These are phyloP conservation scores for Leptopilina clavipes DNA, from an alignment of 1,140 invertebrate genomes.

Conservation along the genomic window DNA sequence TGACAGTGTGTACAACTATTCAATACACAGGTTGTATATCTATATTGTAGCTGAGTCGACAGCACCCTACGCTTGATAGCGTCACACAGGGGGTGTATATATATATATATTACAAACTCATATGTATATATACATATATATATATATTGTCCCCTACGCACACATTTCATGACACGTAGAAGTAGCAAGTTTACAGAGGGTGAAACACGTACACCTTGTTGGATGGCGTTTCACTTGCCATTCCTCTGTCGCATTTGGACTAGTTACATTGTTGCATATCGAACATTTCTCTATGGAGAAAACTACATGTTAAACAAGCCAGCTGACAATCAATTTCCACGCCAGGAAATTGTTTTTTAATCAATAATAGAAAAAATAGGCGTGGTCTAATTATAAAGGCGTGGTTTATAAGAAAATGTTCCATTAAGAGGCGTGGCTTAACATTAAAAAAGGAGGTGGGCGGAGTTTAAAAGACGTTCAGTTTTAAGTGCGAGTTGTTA, in stretches of 20 bases:
- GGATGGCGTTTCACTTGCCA: constrained; percentile 32
- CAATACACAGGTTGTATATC: neutral
- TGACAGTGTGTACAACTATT: neutral
- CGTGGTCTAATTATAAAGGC: too few species aligned
- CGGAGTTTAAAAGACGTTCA: too few species aligned
- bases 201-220: constrained; percentile 29
- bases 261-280: constrained; percentile 31
- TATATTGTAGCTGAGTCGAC: constrained; percentile 19
- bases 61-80: constrained; percentile 30
- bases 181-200: constrained; percentile 29
- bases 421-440: too few species aligned
- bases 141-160: neutral
- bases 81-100: neutral
- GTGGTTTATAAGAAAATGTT: too few species aligned
- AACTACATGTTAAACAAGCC: constrained; percentile 33
- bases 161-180: constrained; percentile 24
- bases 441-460: too few species aligned
- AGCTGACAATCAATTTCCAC: constrained; percentile 18
- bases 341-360: neutral
- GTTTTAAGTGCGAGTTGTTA: too few species aligned
- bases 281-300: constrained; percentile 27
- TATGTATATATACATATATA: neutral
- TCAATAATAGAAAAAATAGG: too few species aligned
- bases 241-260: constrained; percentile 31
- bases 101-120: neutral